These are phyloP conservation scores for Archivesica marissinica DNA, from an alignment of 1,140 invertebrate genomes.

Conservation along the genomic window DNA sequence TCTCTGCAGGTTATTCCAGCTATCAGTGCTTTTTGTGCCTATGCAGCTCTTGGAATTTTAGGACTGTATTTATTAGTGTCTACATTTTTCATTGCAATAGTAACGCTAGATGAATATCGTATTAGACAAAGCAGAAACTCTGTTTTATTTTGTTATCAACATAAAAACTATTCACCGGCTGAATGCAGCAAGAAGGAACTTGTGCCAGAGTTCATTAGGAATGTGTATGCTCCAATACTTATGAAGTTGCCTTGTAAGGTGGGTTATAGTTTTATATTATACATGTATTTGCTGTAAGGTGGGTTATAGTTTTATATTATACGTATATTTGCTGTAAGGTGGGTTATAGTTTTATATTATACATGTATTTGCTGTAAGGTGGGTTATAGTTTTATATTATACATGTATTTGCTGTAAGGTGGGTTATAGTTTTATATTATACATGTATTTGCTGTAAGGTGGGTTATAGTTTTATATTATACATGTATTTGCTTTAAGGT, in stretches of 20 bases:
- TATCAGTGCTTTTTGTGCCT: conserved; percentile 90
- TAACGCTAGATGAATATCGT: conserved; percentile 89
- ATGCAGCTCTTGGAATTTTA: conserved; percentile 78
- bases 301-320: conserved; percentile 86
- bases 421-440: no score
- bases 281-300: conserved; percentile 85
- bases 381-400: no score
- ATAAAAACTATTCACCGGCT: conserved; percentile 85
- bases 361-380: no score
- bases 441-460: no score
- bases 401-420: no score
- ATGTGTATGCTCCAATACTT: conserved; percentile 84
- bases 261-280: conserved; percentile 60
- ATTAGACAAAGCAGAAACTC: conserved; percentile 88
- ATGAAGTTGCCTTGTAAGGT: conserved; percentile 85
- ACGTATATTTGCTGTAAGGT: conserved; percentile 87
- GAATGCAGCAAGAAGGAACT: conserved; percentile 85
- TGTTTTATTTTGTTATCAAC: conserved; percentile 88
- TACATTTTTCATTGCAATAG: conserved; percentile 91
- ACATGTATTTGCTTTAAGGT: no score
- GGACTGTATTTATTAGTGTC: conserved; percentile 90
- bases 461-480: no score
- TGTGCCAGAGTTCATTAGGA: conserved; percentile 84
- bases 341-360: no score
- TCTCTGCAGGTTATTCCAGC: conserved; percentile 89